Evolutionary conservation across 2,113 vertebrate genomes (phyloP).

Genomic region (Ailurus styani): DNA sequence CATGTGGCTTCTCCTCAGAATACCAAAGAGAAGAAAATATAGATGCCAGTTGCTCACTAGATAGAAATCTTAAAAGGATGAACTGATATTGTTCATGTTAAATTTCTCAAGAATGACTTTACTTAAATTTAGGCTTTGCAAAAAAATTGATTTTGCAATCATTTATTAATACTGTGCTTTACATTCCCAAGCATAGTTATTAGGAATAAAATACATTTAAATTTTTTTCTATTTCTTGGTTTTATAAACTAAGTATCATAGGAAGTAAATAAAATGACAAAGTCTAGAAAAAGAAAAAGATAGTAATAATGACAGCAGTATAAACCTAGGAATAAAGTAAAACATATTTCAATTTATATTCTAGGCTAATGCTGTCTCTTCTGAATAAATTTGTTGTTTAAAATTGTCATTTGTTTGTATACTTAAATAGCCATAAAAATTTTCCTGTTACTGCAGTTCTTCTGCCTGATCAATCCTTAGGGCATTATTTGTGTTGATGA

Average conservation of each 20-base stretch:
- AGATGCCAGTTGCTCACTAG: background rate
- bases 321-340: background rate
- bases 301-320: background rate
- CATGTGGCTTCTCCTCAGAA: background rate
- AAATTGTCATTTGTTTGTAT: background rate
- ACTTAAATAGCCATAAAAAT: background rate
- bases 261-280: background rate
- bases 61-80: slow-evolving; percentile 1
- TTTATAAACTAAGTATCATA: background rate
- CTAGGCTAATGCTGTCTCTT: background rate
- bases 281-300: background rate
- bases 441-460: background rate
- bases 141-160: background rate
- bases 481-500: background rate
- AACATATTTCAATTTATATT: background rate
- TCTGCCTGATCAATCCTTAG: background rate
- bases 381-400: background rate
- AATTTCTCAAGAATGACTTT: slow-evolving; percentile 19
- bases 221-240: background rate
- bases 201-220: background rate
- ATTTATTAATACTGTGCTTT: background rate
- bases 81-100: background rate
- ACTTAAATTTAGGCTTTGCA: background rate
- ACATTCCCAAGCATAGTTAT: background rate
- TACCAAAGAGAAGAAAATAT: background rate